Evolutionary conservation across 2,797 vertebrate species (phyloP).

Genomic region (Rhinophrynus dorsalis): DNA sequence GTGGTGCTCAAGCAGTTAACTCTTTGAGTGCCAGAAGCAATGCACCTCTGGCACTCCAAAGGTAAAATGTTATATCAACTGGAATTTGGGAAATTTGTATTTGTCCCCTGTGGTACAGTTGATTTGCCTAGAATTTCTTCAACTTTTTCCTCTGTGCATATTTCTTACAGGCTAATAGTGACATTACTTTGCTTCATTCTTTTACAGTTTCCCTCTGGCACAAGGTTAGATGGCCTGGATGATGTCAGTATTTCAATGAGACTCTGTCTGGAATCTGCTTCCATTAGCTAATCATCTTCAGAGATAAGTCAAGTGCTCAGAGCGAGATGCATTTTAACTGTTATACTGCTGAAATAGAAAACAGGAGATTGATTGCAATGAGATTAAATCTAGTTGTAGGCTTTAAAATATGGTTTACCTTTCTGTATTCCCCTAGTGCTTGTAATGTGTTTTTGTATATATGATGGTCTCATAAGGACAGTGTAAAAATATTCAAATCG

Average conservation of each 20-base stretch:
- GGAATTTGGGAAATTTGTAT: no score
- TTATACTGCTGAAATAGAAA: not conserved
- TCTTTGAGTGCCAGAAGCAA: not conserved
- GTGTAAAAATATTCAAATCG: no score
- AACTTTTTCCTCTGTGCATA: not conserved
- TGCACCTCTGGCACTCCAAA: not conserved
- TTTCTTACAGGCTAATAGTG: not conserved
- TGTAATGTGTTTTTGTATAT: no score
- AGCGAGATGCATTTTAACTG: not conserved
- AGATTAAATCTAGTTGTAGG: no score
- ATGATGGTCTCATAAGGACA: no score
- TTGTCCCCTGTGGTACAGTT: no score
- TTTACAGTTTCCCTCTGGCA: not conserved
- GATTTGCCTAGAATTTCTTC: no score
- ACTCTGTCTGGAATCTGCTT: slow-evolving; percentile 44
- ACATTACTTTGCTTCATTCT: not conserved
- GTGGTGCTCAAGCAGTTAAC: not conserved
- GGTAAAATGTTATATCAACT: not conserved
- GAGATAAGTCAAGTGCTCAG: not conserved
- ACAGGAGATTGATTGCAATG: not conserved
- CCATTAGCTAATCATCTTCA: slow-evolving; percentile 59
- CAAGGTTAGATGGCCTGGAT: not conserved
- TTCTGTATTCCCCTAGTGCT: no score
- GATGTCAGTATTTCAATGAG: slow-evolving; percentile 53
- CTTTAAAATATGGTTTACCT: no score